Evolutionary conservation across 2,888 invertebrate genomes (phyloP).

Genomic region (Coecobrya sp.): DNA sequence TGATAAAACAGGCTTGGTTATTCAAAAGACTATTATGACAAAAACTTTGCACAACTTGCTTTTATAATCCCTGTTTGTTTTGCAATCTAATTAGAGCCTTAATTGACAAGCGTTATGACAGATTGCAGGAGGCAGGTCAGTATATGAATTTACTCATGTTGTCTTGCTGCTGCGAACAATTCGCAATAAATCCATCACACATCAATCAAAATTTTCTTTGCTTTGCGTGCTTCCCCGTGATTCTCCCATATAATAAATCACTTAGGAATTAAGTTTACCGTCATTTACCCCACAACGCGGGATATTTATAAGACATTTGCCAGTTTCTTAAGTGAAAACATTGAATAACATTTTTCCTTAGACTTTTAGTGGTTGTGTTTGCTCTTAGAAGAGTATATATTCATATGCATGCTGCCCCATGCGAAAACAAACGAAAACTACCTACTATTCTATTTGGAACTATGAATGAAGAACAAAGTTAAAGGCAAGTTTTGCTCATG

Average conservation of each 20-base stretch:
- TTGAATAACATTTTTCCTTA: not conserved
- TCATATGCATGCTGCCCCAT: not conserved
- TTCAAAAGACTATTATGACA: not conserved
- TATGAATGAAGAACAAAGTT: not conserved
- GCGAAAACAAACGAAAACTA: constrained; percentile 50
- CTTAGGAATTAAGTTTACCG: constrained; percentile 22
- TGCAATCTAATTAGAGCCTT: constrained; percentile 19
- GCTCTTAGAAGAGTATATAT: not conserved
- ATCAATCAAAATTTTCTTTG: constrained; percentile 40
- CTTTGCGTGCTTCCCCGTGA: not conserved
- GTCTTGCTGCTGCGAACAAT: not conserved
- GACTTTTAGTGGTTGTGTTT: not conserved
- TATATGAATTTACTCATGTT: not conserved
- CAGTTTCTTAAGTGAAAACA: too few species aligned
- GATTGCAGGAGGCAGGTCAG: not conserved
- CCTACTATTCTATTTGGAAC: constrained; percentile 43
- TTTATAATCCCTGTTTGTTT: constrained; percentile 26
- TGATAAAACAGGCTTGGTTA: constrained; percentile 26
- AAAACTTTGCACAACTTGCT: not conserved
- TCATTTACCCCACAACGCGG: constrained; percentile 22
- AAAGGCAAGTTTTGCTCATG: not conserved
- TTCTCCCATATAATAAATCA: constrained; percentile 31
- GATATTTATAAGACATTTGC: too few species aligned
- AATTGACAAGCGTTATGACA: constrained; percentile 5
- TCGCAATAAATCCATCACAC: constrained; percentile 35